These are phyloP conservation scores for Ophioninae sp. DNA, from an alignment of 2,888 invertebrate genomes.

Conservation along the genomic window DNA sequence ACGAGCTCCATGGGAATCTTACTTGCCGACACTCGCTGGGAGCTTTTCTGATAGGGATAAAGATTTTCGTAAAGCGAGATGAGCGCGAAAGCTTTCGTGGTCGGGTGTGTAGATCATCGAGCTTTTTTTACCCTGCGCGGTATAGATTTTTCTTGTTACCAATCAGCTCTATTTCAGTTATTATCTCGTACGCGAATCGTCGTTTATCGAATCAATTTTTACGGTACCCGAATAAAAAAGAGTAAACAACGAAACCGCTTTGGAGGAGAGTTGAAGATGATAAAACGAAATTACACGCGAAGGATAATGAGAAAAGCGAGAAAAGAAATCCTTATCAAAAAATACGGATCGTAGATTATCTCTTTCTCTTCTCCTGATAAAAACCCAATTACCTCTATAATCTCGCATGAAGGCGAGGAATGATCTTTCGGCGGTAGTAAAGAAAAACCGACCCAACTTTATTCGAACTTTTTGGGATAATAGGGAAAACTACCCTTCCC, in stretches of 20 bases:
- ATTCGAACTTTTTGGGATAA: background rate
- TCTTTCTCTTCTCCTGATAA: slow-evolving; percentile 28
- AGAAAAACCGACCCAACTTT: slow-evolving; percentile 15
- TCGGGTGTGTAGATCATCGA: slow-evolving; percentile 13
- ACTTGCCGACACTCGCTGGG: slow-evolving; percentile 57
- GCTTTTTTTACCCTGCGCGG: slow-evolving; percentile 54
- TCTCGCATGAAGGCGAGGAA: slow-evolving; percentile 10
- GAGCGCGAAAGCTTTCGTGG: slow-evolving; percentile 40
- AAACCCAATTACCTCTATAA: slow-evolving; percentile 42
- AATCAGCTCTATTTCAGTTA: background rate
- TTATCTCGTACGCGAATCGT: slow-evolving; percentile 38
- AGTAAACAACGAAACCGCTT: slow-evolving; percentile 21
- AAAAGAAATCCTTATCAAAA: slow-evolving; percentile 30
- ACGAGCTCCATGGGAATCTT: slow-evolving; percentile 40
- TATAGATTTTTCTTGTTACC: background rate
- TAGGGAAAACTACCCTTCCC: slow-evolving; percentile 6
- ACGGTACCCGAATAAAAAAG: slow-evolving; percentile 47
- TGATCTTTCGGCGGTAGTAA: slow-evolving; percentile 23
- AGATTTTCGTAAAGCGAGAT: slow-evolving; percentile 46
- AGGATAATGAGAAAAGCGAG: slow-evolving; percentile 13
- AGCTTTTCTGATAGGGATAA: slow-evolving; percentile 53
- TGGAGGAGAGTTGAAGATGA: background rate
- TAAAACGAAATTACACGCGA: slow-evolving; percentile 18
- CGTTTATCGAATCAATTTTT: slow-evolving; percentile 53
- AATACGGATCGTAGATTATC: slow-evolving; percentile 29